A percentile compares a stretch with the other conserved stretches of the same genome.
Conservation (phyloP, 2,113 vertebrate genomes). For the Sorex fumeus region DNA sequence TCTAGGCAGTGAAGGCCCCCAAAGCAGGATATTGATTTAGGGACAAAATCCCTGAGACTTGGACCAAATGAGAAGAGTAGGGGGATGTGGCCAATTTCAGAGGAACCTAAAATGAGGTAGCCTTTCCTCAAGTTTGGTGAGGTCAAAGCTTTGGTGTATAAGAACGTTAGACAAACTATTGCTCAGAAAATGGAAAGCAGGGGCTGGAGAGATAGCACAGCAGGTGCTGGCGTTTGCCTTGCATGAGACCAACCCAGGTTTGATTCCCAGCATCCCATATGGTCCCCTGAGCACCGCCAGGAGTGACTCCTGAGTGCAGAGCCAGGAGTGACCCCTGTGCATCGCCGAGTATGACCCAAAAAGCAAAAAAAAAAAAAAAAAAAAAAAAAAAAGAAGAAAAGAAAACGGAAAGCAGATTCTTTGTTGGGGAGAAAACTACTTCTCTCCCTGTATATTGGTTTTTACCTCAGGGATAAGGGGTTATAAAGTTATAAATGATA, state of each 20-base stretch:
- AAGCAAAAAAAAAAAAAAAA: too few relatives aligned
- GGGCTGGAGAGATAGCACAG: too few relatives aligned
- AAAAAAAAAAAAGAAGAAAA: too few relatives aligned
- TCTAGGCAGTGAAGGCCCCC: background rate
- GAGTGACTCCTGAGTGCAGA: too few relatives aligned
- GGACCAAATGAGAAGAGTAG: background rate
- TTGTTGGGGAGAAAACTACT: background rate
- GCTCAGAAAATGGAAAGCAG: conserved; percentile 19
- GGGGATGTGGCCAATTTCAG: background rate
- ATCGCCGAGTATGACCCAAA: too few relatives aligned
- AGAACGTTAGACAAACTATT: background rate
- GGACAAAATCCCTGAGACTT: background rate
- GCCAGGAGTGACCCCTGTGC: too few relatives aligned
- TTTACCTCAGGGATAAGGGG: background rate
- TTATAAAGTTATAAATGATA: too few relatives aligned
- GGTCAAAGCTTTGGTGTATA: background rate
- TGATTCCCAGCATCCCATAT: too few relatives aligned
- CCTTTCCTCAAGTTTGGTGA: background rate
- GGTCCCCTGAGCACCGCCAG: too few relatives aligned
- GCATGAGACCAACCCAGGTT: too few relatives aligned
- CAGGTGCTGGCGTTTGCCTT: too few relatives aligned
- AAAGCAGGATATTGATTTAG: background rate
- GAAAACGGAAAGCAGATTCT: conserved; percentile 8
- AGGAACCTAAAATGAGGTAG: background rate
- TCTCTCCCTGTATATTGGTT: background rate